Base-by-base conservation (phyloP, 2,888 invertebrate genomes). In the Agrochola circellaris region DNA sequence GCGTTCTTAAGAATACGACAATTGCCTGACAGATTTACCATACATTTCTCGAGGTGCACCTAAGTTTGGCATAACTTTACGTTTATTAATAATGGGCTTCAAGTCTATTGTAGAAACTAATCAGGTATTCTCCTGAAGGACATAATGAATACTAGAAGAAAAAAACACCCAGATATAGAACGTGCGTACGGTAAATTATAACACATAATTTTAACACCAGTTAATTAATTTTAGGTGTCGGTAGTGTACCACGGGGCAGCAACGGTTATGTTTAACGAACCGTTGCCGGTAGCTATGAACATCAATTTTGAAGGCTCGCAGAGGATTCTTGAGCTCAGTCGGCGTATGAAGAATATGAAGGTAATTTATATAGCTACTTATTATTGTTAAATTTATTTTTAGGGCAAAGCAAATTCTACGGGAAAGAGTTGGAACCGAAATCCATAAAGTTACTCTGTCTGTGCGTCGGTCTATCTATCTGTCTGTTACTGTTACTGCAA, bases 201-300 rank as follows among this genome's bases (percentile, higher is more conserved):
- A 65, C 11, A 66, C 13, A 45, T 60, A 8, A 38, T 17, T 0
- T 1, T 64, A 51, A 23, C n/a, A 56, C n/a, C 54, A n/a, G n/a
- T 56, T 56, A n/a, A 64, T 70, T 23, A 64, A 51, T 92, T 90
- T 83, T 97, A 98, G 93, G 91, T 93, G 0, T 92, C 93, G 2
- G 86, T 92, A 0, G 92, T 93, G 1, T 90, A 93, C 54, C 93
- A 94, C 74, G 86, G 89, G 0, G 94, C 92, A 6, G 94, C 94
- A 0, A 90, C 90, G 0, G 71, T 93, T 0, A 91, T 80, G 45
- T 93, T 94, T 75, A 85, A 85, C 17, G 91, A 91, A 61, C 88
- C 89, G 0, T 74, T 94, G 5, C 77, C 88, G 51, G 73, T 79
- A 0, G 90, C 91, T 7, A 76, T 93, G 69, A 85, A 83, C 7